Evolutionary conservation across 2,797 vertebrate species (phyloP), one percentile per base, ranked within the genome.

Genomic region (Sphenodon punctatus): DNA sequence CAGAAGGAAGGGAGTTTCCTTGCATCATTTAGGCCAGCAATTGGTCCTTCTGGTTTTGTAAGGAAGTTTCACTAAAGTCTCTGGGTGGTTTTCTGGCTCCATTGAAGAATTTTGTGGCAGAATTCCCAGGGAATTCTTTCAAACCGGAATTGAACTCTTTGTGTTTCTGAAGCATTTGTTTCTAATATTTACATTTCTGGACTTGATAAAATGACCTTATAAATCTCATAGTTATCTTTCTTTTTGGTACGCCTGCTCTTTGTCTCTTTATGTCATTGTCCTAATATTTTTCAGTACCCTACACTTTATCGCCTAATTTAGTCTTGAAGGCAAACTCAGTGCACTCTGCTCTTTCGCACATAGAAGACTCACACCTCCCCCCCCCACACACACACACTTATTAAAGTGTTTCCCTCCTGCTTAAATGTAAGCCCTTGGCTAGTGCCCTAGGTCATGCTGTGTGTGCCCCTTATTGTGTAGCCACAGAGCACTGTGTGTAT

Each of bases 271-370:
- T 20, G 15, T 42, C 6, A 7, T 8, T 32, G 9, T 45, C 46
- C 48, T 0, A 2, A 15, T 22, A 46, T 6, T 76, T 56, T 58
- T 36, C 43, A 84, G 9, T 5, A 2, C 23, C 14, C 3, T 10
- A 59, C 46, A 27, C 30, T 88, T 82, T 61, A 56, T 75, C 71
- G 66, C 30, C n/a, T 66, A 82, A 34, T 32, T 67, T 71, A 74
- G 34, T 69, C 82, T n/a, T 42, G n/a, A 39, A 53, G 67, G 12
- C 48, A 74, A 60, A 64, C 43, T 68, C 38, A 10, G 22, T 32
- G 34, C 4, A 20, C 25, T 25, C 19, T 63, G 42, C 56, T 38
- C 6, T 25, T 55, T 20, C 22, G 55, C 63, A 16, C 22, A 10
- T 3, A n/a, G 27, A 38, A 38, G 60, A 75, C 60, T 49, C 10